A percentile compares a stretch with the other conserved stretches of the same genome.
Conservation (phyloP, 2,113 vertebrate species). For the Sturnira hondurensis region DNA sequence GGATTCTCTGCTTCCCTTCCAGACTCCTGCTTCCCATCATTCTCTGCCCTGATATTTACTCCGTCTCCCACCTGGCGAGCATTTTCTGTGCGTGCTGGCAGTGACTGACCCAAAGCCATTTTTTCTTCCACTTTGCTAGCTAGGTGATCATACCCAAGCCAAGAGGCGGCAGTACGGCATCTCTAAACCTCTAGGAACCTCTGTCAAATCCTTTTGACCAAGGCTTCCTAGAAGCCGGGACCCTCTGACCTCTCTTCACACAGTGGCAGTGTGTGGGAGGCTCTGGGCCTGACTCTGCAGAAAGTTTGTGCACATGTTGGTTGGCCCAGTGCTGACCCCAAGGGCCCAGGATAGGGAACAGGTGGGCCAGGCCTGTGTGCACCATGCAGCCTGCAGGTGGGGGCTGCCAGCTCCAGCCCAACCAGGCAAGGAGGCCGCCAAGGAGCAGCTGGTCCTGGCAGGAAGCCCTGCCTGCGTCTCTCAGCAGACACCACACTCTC, state of each 20-base stretch:
- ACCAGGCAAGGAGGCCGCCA: not conserved
- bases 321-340: fast-evolving
- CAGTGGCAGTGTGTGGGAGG: fast-evolving
- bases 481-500: not conserved
- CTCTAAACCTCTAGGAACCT: not conserved
- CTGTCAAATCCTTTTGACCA: not conserved
- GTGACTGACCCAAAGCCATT: not conserved
- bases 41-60: not conserved
- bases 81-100: not conserved
- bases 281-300: not conserved
- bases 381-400: not conserved
- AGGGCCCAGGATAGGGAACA: not conserved
- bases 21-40: not conserved
- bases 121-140: not conserved
- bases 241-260: not conserved
- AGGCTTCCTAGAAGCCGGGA: not conserved
- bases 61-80: not conserved
- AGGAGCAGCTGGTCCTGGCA: conserved; percentile 31
- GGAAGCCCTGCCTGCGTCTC: not conserved
- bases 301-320: fast-evolving
- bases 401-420: not conserved
- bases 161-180: fast-evolving
- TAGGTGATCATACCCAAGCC: not conserved
- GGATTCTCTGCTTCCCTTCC: not conserved
- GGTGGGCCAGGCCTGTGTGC: not conserved